phyloP scores from a whole-genome alignment of 2,797 vertebrate genomes.

The Pyrocephalus nanus region DNA sequence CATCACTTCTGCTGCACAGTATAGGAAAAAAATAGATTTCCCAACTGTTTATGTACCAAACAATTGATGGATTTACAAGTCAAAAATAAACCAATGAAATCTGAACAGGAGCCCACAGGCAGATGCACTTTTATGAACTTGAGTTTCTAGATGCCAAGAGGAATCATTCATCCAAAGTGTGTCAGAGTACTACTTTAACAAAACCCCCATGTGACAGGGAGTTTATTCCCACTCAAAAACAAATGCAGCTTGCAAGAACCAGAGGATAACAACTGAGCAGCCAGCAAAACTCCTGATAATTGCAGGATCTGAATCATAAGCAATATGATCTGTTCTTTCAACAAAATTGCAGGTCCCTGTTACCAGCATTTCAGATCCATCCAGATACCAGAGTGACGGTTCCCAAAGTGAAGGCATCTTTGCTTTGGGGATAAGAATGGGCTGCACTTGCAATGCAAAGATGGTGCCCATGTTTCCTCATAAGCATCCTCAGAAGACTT shows the following conservation, averaged over 20 bases:
- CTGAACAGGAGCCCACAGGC: background rate
- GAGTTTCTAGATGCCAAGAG: background rate
- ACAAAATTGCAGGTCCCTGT: background rate
- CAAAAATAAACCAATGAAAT: constrained; percentile 22
- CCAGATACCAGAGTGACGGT: background rate
- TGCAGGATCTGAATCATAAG: background rate
- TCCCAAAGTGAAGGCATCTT: background rate
- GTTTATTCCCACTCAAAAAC: background rate
- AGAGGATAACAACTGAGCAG: background rate
- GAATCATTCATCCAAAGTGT: background rate
- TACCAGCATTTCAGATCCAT: background rate
- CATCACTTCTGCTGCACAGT: background rate
- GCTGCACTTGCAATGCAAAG: background rate
- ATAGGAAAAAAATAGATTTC: background rate
- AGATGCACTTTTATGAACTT: constrained; percentile 17
- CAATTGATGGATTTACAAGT: background rate
- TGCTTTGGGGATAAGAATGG: rapidly evolving
- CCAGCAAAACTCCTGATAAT: background rate
- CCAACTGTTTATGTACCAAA: background rate
- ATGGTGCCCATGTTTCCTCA: rapidly evolving
- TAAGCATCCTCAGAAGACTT: background rate
- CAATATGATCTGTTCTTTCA: background rate
- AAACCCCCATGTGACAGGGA: background rate
- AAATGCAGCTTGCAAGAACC: background rate
- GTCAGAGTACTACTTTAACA: background rate